These are phyloP conservation scores for Lordiphosa andalusiaca DNA, from an alignment of 2,888 invertebrate species.

Conservation along the genomic window DNA sequence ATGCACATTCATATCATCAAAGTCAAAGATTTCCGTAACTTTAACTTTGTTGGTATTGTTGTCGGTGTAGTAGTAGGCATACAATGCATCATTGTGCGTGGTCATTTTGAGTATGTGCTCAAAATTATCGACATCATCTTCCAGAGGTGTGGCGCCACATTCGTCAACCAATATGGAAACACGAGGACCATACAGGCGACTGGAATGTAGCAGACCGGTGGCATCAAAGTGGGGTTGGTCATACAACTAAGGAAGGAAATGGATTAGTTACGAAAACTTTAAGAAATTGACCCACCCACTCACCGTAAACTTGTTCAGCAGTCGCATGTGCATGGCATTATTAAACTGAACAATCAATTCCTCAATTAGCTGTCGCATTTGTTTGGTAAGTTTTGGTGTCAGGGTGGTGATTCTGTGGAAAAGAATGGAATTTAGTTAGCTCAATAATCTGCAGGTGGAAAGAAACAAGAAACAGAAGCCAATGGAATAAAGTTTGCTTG, in stretches of 20 bases:
- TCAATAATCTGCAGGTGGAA: neutral
- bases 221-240: conserved; percentile 79
- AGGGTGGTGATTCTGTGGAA: conserved; percentile 73
- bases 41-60: conserved; percentile 90
- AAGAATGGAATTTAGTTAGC: neutral
- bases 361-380: conserved; percentile 82
- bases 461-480: conserved; percentile 7
- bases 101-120: conserved; percentile 89
- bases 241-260: conserved; percentile 57
- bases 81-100: conserved; percentile 90
- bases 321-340: conserved; percentile 73
- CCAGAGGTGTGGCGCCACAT: conserved; percentile 77
- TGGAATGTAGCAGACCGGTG: conserved; percentile 77
- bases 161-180: conserved; percentile 79
- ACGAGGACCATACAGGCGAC: conserved; percentile 74
- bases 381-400: conserved; percentile 78
- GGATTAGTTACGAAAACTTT: neutral
- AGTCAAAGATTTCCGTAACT: conserved; percentile 93
- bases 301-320: conserved; percentile 77
- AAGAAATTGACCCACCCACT: conserved; percentile 23
- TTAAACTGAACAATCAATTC: conserved; percentile 84
- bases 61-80: conserved; percentile 95
- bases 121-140: conserved; percentile 83
- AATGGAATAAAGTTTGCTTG: conserved; percentile 5
- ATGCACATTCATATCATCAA: conserved; percentile 85